Evolutionary conservation across 2,797 vertebrate species (phyloP).

Genomic region (Podargus strigoides): DNA sequence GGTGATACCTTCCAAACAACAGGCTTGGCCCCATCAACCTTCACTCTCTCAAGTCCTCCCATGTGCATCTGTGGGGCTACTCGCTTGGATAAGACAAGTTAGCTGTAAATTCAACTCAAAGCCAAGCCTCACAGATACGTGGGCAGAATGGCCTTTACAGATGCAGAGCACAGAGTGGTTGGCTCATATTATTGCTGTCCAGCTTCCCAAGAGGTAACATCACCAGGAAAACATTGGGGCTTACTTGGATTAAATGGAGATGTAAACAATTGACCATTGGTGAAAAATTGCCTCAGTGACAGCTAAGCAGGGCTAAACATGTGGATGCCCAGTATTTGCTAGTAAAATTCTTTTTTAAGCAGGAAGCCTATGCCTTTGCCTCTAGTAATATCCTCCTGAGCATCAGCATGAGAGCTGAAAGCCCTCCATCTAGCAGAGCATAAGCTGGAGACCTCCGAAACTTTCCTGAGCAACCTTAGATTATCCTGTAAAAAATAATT

Average conservation of each 20-base stretch:
- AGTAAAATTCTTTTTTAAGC: background rate
- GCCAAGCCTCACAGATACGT: background rate
- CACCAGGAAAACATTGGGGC: background rate
- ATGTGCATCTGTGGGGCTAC: accelerated
- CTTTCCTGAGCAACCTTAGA: background rate
- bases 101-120: background rate
- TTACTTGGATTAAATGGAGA: background rate
- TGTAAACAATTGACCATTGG: background rate
- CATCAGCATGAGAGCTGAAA: background rate
- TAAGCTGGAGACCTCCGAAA: background rate
- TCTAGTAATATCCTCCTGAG: background rate
- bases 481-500: background rate
- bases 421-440: background rate
- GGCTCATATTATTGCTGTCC: accelerated
- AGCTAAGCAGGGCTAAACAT: background rate
- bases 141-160: background rate
- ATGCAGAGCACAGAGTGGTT: accelerated
- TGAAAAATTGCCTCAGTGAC: background rate
- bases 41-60: background rate
- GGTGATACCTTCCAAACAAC: background rate
- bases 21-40: background rate
- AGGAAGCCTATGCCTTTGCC: background rate
- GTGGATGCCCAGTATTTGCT: background rate
- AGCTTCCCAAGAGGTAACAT: background rate
- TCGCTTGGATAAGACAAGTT: background rate